These are phyloP conservation scores for Hydrolagus affinis DNA, from an alignment of 2,113 vertebrate species.

Conservation along the genomic window DNA sequence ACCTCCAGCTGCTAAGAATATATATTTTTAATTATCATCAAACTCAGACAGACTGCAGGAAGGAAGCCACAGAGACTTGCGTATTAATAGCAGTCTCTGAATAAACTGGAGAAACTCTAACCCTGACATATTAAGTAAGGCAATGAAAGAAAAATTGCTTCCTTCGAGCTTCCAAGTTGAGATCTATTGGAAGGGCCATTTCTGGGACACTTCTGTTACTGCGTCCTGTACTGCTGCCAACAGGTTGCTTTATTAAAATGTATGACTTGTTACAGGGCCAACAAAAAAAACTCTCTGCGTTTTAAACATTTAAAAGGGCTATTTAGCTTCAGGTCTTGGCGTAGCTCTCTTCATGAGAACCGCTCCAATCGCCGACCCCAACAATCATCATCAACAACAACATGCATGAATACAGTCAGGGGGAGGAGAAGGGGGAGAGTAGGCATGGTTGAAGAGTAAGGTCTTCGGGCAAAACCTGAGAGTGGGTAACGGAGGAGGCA, in stretches of 20 bases:
- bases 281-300: neutral
- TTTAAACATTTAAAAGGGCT: neutral
- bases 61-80: neutral
- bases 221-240: no score
- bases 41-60: neutral
- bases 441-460: no score
- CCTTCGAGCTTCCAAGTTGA: neutral
- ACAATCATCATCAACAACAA: no score
- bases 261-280: neutral
- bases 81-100: neutral
- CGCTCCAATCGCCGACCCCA: no score
- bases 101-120: slow-evolving; percentile 15
- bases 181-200: neutral
- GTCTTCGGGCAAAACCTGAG: no score
- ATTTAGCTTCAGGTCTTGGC: neutral
- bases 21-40: slow-evolving; percentile 4
- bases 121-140: neutral
- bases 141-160: neutral
- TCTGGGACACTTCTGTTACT: neutral
- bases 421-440: no score
- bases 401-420: no score
- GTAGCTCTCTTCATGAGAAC: neutral
- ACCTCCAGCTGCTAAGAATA: neutral
- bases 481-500: no score
- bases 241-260: neutral